Evolutionary conservation across 2,888 invertebrate genomes (phyloP), one percentile per base, ranked within the genome.

Genomic region (Hemaris fuciformis): DNA sequence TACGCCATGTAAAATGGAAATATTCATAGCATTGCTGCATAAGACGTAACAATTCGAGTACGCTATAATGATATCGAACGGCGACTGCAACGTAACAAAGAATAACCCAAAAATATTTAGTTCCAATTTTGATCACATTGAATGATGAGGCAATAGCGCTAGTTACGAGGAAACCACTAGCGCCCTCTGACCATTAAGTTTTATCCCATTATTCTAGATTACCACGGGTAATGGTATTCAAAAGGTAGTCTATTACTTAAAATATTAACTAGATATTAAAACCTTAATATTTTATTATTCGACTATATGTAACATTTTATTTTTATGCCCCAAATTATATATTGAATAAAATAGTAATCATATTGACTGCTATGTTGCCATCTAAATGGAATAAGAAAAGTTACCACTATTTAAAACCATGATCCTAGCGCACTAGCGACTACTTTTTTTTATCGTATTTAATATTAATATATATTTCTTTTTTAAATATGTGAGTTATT

Each of bases 1-100:
- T 85, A 92, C 91, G 90, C 92, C 92, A 91, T 93, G 83, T 87
- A 90, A 87, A 88, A 88, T 84, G 80, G 76, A 85, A 84, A 84
- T 87, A 81, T 88, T 93, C 93, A 93, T 93, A 91, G 92, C 93
- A 92, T 92, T 87, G 90, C 89, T 89, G 92, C 93, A 93, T 92
- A 89, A 87, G 85, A 85, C 88, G 89, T 85, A 85, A 89, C 85
- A 86, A 83, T 75, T 91, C 86, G 83, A 87, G 87, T 89, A 90
- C 91, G 91, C 85, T 89, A 85, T 83, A 85, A 80, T 88, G 82
- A 88, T 89, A 88, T 88, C 88, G 82, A 84, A 84, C 89, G 89
- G 80, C 87, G 91, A 91, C 91, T 91, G 91, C 84, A 81, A 83
- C 79, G 75, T 77, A 84, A 81, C 80, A 82, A 82, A 72, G 77